A percentile compares a stretch with the other conserved stretches of the same genome.
Evolutionary conservation across 1,140 invertebrate species (phyloP).

Genomic region (Cotesia chilonis): DNA sequence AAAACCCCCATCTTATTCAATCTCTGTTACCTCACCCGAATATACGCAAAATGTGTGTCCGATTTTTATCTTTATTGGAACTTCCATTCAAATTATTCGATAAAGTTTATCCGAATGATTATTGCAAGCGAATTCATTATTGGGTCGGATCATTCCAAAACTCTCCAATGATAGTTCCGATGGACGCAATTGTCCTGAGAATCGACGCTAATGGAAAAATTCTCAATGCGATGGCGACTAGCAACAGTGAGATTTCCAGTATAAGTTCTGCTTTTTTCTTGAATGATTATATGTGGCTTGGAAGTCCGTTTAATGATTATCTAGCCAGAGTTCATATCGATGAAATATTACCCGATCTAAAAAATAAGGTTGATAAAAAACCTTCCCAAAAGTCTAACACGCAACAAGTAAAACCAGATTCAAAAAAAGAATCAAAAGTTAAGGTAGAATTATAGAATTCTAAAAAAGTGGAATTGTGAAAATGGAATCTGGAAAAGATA

Average conservation of each 20-base stretch:
- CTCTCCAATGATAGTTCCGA: constrained; percentile 55
- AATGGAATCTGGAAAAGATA: too few species aligned
- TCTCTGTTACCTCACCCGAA: constrained; percentile 68
- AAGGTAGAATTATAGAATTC: too few species aligned
- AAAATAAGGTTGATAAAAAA: constrained; percentile 35
- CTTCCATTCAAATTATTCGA: constrained; percentile 69
- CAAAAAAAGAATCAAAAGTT: too few species aligned
- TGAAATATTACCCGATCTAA: constrained; percentile 61
- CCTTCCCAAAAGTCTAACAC: not conserved
- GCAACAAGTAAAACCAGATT: not conserved
- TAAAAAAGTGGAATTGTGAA: too few species aligned
- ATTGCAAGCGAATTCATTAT: constrained; percentile 66
- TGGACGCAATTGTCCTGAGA: constrained; percentile 66
- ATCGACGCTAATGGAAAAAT: constrained; percentile 75
- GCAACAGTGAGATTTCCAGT: constrained; percentile 60
- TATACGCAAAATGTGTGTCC: constrained; percentile 70
- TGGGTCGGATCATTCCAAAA: constrained; percentile 64
- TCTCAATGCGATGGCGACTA: constrained; percentile 69
- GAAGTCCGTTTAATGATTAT: constrained; percentile 76
- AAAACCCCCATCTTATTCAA: constrained; percentile 64
- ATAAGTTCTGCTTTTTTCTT: constrained; percentile 72
- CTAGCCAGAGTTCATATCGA: constrained; percentile 71
- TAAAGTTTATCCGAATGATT: constrained; percentile 68
- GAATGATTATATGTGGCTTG: constrained; percentile 70
- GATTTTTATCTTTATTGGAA: constrained; percentile 68